A percentile compares a stretch with the other conserved stretches of the same genome.
Conservation (phyloP, 2,797 vertebrate species). For the Gymnoscopelus braueri region DNA sequence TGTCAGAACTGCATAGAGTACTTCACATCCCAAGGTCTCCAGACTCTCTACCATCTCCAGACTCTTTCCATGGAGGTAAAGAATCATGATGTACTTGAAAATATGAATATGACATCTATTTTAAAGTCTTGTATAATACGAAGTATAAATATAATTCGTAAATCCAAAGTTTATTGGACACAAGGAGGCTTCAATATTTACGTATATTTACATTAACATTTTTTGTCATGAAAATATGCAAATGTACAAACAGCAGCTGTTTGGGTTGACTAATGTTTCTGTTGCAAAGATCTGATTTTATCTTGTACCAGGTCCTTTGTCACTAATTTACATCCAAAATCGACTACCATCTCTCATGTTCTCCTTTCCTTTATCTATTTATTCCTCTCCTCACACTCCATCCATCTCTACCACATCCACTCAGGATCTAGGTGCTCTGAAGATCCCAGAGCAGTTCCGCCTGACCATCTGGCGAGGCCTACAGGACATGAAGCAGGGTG, state of each 20-base stretch:
- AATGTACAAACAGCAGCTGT: no score
- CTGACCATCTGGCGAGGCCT: slow-evolving; percentile 94
- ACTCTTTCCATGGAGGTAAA: slow-evolving; percentile 97
- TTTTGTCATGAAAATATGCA: background rate
- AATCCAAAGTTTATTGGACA: no score
- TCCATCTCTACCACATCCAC: slow-evolving; percentile 3
- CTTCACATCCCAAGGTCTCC: slow-evolving; percentile 97
- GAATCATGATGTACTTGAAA: slow-evolving; percentile 6
- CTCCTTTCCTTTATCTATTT: background rate
- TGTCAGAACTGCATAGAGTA: slow-evolving; percentile 99
- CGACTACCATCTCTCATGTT: background rate
- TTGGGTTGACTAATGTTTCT: background rate
- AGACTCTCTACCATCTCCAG: slow-evolving; percentile 98
- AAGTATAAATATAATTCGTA: no score
- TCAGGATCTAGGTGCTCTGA: slow-evolving; percentile 94
- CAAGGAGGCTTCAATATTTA: no score
- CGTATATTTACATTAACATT: no score
- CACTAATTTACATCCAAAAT: background rate
- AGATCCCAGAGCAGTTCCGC: slow-evolving; percentile 96
- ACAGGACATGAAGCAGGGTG: slow-evolving; percentile 93
- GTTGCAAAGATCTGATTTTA: background rate
- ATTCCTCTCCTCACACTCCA: slow-evolving; percentile 15
- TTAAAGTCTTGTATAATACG: no score
- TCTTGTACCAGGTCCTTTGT: background rate
- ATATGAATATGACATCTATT: background rate